Evolutionary conservation across 2,888 invertebrate genomes (phyloP).

Genomic region (Agriopis aurantiaria): DNA sequence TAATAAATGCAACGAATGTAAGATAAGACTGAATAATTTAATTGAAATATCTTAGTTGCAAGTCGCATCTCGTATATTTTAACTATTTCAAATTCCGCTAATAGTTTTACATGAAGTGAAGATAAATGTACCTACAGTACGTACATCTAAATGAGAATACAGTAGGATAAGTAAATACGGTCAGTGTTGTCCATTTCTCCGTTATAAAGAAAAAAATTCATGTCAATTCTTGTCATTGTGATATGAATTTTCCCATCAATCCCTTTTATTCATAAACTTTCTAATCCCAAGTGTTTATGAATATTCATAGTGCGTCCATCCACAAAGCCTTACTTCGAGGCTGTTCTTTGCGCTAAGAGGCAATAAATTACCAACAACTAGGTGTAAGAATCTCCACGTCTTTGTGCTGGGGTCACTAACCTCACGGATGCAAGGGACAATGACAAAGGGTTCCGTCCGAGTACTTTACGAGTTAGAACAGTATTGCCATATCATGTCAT

Average conservation of each 20-base stretch:
- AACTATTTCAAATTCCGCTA: too few species aligned
- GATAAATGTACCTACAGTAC: too few species aligned
- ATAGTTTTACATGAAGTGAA: too few species aligned
- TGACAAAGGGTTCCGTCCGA: conserved; percentile 34
- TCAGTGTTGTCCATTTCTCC: not conserved
- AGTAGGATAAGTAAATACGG: not conserved
- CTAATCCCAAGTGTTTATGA: conserved; percentile 24
- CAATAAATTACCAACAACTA: conserved; percentile 67
- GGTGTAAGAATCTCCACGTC: conserved; percentile 65
- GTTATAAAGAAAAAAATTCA: not conserved
- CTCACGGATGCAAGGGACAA: conserved; percentile 71
- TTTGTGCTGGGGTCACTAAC: conserved; percentile 63
- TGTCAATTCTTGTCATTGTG: not conserved
- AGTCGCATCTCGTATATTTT: too few species aligned
- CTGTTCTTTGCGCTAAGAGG: conserved; percentile 44
- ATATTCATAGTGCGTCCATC: conserved; percentile 21
- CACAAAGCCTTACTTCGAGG: conserved; percentile 40
- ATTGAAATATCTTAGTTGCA: not conserved
- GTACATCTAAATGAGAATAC: not conserved
- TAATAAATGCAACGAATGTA: not conserved
- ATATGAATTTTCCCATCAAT: conserved; percentile 1
- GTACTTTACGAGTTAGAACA: conserved; percentile 20
- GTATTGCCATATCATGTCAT: conserved; percentile 16
- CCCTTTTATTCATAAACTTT: conserved; percentile 20
- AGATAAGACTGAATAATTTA: not conserved